Base-by-base conservation (phyloP, 2,888 invertebrate genomes). In the Xanthostigma xanthostigma region DNA sequence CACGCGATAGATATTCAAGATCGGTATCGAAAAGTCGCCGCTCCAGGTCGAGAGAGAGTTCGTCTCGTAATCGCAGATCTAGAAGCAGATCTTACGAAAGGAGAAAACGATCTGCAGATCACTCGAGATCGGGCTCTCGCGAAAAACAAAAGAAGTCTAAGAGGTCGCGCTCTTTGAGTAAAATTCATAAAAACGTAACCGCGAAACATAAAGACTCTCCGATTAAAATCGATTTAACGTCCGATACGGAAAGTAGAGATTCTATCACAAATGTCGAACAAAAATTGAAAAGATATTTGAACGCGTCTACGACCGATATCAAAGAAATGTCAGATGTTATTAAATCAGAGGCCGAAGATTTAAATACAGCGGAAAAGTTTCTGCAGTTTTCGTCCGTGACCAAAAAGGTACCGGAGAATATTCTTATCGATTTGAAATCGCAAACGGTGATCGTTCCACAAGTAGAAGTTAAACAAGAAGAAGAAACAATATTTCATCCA, bases 361-460 rank as follows among this genome's bases (percentile, higher is more conserved):
- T 83, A 58, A 75, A 85, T 39, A 84, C 86, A 57, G 75, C 72
- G 51, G 83, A 85, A 53, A 52, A 72, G 2, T 78, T 78, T 53
- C 37, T 48, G 55, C 59, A 65, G 51, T 74, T 73, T 56, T 60
- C 57, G 17, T 73, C 74, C 1, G 74, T 78, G 0, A 72, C 73
- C 36, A 79, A 81, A 53, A 81, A 78, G 55, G 71, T 77, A 37
- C 69, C 75, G 4, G 76, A 79, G 55, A 81, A 78, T 60, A 83
- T 85, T 55, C 77, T 84, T 1, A 84, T 85, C 52, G 84, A 86
- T 60, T 72, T 85, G 47, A 75, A 77, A 55, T 72, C 78, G 2
- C 79, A 85, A 57, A 84, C 81, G 17, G 79, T 85, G 44, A 78
- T 75, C 55, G 68, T 84, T 11, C 79, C 84, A 33, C 71, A 76